Percentiles rank a stretch among this genome's conserved stretches.
These are phyloP conservation scores for Thecophora atra DNA, from an alignment of 2,888 invertebrate species.

Conservation along the genomic window DNA sequence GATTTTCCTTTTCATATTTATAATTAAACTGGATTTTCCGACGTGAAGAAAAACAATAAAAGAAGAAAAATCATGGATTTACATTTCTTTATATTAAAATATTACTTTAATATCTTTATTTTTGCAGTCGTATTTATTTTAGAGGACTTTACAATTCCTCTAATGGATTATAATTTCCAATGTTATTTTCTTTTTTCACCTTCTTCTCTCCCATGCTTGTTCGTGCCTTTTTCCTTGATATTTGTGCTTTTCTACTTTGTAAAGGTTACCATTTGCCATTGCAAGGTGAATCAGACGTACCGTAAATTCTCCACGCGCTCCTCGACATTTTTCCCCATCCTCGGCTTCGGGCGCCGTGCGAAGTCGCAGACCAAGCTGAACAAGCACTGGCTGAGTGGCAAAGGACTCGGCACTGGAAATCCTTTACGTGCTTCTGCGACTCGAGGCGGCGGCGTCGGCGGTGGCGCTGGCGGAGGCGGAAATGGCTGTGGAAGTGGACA, in stretches of 20 bases:
- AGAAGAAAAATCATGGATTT: no score
- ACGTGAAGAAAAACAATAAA: no score
- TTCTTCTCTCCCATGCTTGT: background rate
- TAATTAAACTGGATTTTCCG: no score
- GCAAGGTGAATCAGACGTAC: slow-evolving; percentile 81
- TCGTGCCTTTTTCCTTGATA: slow-evolving; percentile 6
- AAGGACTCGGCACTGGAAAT: slow-evolving; percentile 58
- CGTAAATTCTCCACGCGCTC: slow-evolving; percentile 72
- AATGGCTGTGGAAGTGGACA: slow-evolving; percentile 47
- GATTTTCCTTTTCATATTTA: no score
- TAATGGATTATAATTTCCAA: background rate
- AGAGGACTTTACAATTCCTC: no score
- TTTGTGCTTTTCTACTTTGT: slow-evolving; percentile 39
- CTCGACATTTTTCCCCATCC: slow-evolving; percentile 67
- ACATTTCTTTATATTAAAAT: no score
- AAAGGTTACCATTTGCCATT: slow-evolving; percentile 81
- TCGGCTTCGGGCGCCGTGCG: slow-evolving; percentile 63
- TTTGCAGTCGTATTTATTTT: no score
- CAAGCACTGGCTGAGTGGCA: slow-evolving; percentile 72
- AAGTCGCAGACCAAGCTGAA: slow-evolving; percentile 62
- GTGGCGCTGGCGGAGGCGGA: slow-evolving; percentile 42
- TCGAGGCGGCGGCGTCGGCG: slow-evolving; percentile 44
- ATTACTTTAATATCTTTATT: no score
- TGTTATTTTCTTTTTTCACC: background rate
- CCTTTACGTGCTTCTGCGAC: slow-evolving; percentile 41